These are phyloP conservation scores for Miichthys miiuy DNA, from an alignment of 2,797 vertebrate genomes.

Conservation along the genomic window DNA sequence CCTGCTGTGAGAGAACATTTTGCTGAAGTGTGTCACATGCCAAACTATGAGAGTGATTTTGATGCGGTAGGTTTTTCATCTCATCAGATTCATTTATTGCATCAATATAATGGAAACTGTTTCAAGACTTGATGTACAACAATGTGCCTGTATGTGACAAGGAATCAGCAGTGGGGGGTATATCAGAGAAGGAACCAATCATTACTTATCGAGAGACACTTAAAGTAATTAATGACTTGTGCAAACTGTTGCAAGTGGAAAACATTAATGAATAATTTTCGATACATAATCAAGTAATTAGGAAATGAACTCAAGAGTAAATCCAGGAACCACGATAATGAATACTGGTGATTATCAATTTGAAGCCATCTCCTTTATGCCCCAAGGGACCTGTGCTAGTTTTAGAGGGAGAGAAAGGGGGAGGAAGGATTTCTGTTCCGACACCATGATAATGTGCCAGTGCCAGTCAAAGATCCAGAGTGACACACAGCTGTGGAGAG, in stretches of 20 bases:
- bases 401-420: conserved; percentile 66
- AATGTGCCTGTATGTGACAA: conserved; percentile 60
- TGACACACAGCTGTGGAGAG: conserved; percentile 72
- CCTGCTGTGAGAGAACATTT: conserved; percentile 39
- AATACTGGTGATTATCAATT: conserved; percentile 87
- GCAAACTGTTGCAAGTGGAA: conserved; percentile 84
- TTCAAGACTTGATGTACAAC: conserved; percentile 58
- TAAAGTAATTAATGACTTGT: conserved; percentile 86
- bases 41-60: conserved; percentile 30
- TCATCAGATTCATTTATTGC: conserved; percentile 48
- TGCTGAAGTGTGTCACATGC: conserved; percentile 32
- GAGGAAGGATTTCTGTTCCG: conserved; percentile 62
- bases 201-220: conserved; percentile 82
- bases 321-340: conserved; percentile 84
- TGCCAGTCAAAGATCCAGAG: conserved; percentile 78
- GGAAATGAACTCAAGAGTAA: conserved; percentile 86
- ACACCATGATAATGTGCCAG: conserved; percentile 73
- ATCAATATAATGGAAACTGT: conserved; percentile 53
- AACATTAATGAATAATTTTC: conserved; percentile 88
- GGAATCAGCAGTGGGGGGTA: conserved; percentile 56
- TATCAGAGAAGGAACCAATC: conserved; percentile 77
- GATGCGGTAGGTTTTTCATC: conserved; percentile 44
- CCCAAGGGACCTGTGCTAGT: conserved; percentile 81
- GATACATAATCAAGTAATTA: conserved; percentile 89
- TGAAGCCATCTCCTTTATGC: conserved; percentile 80